Evolutionary conservation across 2,797 vertebrate genomes (phyloP).

Genomic region (Caiman crocodilus): DNA sequence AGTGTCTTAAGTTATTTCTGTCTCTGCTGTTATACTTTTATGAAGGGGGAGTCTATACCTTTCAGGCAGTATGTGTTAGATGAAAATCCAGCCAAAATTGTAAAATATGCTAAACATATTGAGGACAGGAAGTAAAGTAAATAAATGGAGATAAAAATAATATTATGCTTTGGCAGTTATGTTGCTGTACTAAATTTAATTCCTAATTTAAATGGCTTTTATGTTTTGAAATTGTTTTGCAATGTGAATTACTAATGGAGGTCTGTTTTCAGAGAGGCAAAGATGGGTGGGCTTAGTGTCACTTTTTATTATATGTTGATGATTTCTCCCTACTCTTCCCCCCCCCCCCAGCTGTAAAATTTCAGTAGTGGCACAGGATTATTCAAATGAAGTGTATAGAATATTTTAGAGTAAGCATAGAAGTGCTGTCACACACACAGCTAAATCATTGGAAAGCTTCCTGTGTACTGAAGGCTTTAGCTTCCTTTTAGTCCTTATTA

Average conservation of each 20-base stretch:
- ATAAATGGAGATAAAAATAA: neutral
- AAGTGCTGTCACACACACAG: neutral
- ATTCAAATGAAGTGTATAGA: neutral
- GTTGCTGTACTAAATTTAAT: neutral
- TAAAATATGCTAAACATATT: fast-evolving
- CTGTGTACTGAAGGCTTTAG: neutral
- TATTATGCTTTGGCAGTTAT: neutral
- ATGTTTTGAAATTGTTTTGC: neutral
- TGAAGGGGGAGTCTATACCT: neutral
- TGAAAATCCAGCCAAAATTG: neutral
- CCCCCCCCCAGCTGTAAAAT: neutral
- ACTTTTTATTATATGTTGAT: neutral
- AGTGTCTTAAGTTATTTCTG: neutral
- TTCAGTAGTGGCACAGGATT: neutral
- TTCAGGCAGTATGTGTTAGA: fast-evolving
- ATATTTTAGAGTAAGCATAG: neutral
- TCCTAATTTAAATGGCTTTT: neutral
- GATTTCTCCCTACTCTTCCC: neutral
- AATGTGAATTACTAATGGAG: neutral
- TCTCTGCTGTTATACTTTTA: neutral
- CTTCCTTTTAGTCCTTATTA: neutral
- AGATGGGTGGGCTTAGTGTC: neutral
- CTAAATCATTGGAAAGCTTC: neutral
- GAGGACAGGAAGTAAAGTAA: neutral
- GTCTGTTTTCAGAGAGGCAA: neutral